Percentiles rank a stretch among this genome's conserved stretches.
Evolutionary conservation across 2,888 invertebrate genomes (phyloP).

Genomic region (Lasioglossum oenotherae): DNA sequence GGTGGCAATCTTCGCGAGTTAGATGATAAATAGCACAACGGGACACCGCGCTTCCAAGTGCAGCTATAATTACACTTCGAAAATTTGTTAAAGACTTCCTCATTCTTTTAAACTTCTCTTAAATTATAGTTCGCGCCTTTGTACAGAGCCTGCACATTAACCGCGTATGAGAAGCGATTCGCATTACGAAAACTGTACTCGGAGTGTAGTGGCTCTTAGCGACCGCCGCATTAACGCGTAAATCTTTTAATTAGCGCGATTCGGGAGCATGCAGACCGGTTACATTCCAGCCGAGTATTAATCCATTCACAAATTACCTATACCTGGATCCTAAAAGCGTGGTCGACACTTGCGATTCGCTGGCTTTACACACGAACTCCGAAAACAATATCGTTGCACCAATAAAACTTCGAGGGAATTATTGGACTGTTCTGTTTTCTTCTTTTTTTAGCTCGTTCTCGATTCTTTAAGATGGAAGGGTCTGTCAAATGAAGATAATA

Average conservation of each 20-base stretch:
- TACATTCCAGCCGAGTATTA: constrained; percentile 51
- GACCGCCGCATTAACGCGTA: constrained; percentile 59
- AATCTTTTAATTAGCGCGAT: constrained; percentile 70
- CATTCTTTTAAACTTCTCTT: constrained; percentile 16
- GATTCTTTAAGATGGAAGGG: no score
- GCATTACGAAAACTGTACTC: constrained; percentile 61
- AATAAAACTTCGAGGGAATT: no score
- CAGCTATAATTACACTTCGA: constrained; percentile 12
- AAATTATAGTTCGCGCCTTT: constrained; percentile 34
- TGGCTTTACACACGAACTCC: constrained; percentile 32
- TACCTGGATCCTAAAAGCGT: constrained; percentile 37
- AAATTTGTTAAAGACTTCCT: constrained; percentile 20
- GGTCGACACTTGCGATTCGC: constrained; percentile 41
- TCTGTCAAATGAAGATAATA: no score
- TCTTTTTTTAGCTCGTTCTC: no score
- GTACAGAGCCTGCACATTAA: constrained; percentile 43
- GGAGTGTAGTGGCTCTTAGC: constrained; percentile 35
- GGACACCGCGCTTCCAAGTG: not conserved
- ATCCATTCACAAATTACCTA: constrained; percentile 61
- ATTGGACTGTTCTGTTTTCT: no score
- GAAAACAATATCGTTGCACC: constrained; percentile 30
- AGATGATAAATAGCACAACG: constrained; percentile 7
- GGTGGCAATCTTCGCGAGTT: not conserved
- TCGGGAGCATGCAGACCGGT: constrained; percentile 63
- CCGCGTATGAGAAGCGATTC: constrained; percentile 49